Evolutionary conservation across 2,888 invertebrate genomes (phyloP).

Genomic region (Limnephilus lunatus): DNA sequence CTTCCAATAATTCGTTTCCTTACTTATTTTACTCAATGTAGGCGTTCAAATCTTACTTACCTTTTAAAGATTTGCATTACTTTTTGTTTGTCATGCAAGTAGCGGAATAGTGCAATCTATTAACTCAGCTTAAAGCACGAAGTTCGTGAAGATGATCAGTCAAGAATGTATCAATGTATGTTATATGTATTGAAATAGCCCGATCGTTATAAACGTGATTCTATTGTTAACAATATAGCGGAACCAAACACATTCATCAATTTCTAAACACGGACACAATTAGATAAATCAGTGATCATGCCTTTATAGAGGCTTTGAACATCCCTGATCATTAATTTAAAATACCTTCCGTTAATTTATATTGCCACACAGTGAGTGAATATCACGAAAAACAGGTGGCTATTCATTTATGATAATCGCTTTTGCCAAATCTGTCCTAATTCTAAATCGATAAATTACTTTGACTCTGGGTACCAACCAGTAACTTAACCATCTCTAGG

Average conservation of each 20-base stretch:
- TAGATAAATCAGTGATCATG: not conserved
- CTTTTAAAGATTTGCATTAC: not conserved
- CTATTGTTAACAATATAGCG: slow-evolving; percentile 16
- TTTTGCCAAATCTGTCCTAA: not conserved
- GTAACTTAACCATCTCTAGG: no score
- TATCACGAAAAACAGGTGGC: not conserved
- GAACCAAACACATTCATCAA: slow-evolving; percentile 4
- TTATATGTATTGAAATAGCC: not conserved
- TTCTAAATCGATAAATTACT: not conserved
- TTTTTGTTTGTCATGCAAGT: slow-evolving; percentile 1
- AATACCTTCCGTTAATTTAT: not conserved
- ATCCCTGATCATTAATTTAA: not conserved
- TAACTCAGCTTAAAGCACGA: slow-evolving; percentile 5
- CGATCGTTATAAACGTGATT: slow-evolving; percentile 29
- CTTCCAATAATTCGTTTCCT: no score
- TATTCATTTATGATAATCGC: not conserved
- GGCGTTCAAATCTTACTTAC: not conserved
- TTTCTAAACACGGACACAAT: not conserved
- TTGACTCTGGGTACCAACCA: not conserved
- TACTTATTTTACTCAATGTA: no score
- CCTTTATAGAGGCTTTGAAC: not conserved
- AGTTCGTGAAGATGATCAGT: slow-evolving; percentile 30
- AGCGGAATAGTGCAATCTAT: slow-evolving; percentile 7
- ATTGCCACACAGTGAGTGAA: not conserved
- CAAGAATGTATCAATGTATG: not conserved